Evolutionary conservation across 2,797 vertebrate genomes (phyloP).

Genomic region (Heliangelus exortis): DNA sequence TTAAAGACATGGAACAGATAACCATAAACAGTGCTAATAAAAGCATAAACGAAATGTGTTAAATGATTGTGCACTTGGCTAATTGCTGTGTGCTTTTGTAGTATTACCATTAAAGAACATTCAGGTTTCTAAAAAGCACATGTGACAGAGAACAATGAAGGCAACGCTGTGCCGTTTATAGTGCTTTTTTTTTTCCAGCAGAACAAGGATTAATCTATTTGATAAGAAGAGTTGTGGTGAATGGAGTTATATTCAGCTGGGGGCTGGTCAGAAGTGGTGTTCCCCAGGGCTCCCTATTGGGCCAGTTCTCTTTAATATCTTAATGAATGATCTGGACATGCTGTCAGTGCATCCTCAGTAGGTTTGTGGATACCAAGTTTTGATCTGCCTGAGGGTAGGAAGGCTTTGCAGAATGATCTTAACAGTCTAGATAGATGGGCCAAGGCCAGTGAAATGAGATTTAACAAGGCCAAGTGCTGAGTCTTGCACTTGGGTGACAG

Average conservation of each 20-base stretch:
- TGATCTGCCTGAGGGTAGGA: too few relatives aligned
- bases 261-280: background rate
- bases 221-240: background rate
- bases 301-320: background rate
- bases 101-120: background rate
- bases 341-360: background rate
- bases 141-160: background rate
- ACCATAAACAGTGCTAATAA: slow-evolving; percentile 13
- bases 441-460: too few relatives aligned
- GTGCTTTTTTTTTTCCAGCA: background rate
- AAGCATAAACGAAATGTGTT: background rate
- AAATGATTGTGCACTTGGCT: slow-evolving; percentile 31
- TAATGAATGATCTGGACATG: background rate
- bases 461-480: too few relatives aligned
- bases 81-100: background rate
- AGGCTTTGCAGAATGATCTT: too few relatives aligned
- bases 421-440: too few relatives aligned
- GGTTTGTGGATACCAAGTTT: background rate
- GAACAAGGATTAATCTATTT: background rate
- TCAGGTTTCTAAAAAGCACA: background rate
- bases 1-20: slow-evolving; percentile 1
- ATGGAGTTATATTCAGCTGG: background rate
- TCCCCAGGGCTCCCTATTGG: background rate
- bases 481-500: too few relatives aligned
- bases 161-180: rapidly evolving